Base-by-base conservation (phyloP, 2,888 invertebrate genomes). In the Scelioninae gen. 1 region DNA sequence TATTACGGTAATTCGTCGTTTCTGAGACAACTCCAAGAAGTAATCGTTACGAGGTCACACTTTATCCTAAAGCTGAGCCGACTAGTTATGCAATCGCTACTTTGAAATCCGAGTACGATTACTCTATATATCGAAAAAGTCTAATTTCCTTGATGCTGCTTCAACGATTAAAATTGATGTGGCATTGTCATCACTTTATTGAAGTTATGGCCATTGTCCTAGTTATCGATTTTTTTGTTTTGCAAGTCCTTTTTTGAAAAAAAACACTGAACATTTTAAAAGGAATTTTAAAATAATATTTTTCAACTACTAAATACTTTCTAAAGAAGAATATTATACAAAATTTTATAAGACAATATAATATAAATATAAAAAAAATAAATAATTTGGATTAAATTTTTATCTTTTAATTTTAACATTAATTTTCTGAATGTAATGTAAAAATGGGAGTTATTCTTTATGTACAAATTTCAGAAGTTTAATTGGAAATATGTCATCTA, bases 1-100 rank as follows among this genome's bases (percentile, higher is more conserved):
- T 45, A 68, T 76, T 76, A 68, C 68, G 66, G 76, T 62, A 60
- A 76, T 76, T 72, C 63, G 63, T 65, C 31, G 29, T 9, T 29
- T 38, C 40, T 55, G 31, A 68, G 68, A 66, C 55, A 15, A 43
- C 49, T 51, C 51, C 7, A 29, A 56, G 56, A 11, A 66, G 45
- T 76, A 76, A 76, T 76, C 76, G 76, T 76, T 68, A 68, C 76
- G 68, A 76, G 76, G 76, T 68, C 76, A 68, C 66, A 51, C 53
- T 76, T 76, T 53, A 68, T 76, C 76, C 76, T 60, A 76, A 76
- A 76, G 76, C 66, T 60, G 45, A 76, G 66, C 40, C 38, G 72
- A 15, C 38, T 13, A 47, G 29, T 76, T 76, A 60, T 68, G 53
- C 53, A 66, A 76, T 43, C 31, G 32, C 34, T 7, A 34, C 68